Conservation (phyloP, 1,140 invertebrate species). For the Daktulosphaira vitifoliae region DNA sequence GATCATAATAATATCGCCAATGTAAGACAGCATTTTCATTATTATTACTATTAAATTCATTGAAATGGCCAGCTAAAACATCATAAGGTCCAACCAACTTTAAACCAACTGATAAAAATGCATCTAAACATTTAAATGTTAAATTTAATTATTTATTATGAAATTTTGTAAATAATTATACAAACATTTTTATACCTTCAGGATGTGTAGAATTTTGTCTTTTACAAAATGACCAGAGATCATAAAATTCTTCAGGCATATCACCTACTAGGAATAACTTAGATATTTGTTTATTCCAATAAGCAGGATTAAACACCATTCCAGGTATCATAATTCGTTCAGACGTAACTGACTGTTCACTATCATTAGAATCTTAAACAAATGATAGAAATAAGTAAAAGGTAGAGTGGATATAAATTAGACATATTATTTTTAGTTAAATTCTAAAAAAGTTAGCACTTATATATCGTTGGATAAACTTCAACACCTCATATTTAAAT, state of each 20-base stretch:
- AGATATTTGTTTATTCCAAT: constrained; percentile 10
- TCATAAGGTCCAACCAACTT: constrained; percentile 80
- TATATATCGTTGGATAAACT: too few species aligned
- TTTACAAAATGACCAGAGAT: constrained; percentile 71
- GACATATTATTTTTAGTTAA: too few species aligned
- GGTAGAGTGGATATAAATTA: too few species aligned
- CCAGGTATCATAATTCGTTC: background rate
- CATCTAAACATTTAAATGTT: constrained; percentile 43
- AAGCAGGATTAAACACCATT: background rate
- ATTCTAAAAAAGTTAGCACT: too few species aligned
- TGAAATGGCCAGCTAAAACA: constrained; percentile 60
- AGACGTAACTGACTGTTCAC: background rate
- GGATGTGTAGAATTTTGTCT: constrained; percentile 53
- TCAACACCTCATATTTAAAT: too few species aligned
- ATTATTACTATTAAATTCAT: constrained; percentile 38
- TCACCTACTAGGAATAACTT: constrained; percentile 54
- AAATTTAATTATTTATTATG: constrained; percentile 32
- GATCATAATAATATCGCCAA: constrained; percentile 89
- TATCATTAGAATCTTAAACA: constrained; percentile 12
- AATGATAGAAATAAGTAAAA: background rate
- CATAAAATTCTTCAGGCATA: constrained; percentile 84
- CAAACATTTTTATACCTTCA: constrained; percentile 42
- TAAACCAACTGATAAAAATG: constrained; percentile 58
- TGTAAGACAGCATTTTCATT: constrained; percentile 46
- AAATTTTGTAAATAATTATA: constrained; percentile 30